Evolutionary conservation across 2,888 invertebrate genomes (phyloP).

Genomic region (Pyrrhia umbra): DNA sequence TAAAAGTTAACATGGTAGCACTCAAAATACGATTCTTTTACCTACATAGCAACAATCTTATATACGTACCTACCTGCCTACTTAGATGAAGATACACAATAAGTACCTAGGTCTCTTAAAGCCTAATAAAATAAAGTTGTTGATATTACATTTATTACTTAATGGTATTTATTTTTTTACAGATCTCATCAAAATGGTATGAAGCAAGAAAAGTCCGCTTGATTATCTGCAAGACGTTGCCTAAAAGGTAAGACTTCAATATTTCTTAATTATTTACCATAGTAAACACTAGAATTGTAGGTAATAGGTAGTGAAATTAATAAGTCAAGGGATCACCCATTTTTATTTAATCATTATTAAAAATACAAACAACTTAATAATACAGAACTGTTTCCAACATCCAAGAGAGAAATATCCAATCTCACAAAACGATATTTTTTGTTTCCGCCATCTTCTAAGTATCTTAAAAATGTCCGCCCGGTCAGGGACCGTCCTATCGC

Average conservation of each 20-base stretch:
- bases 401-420: slow-evolving; percentile 15
- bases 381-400: slow-evolving; percentile 14
- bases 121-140: no score
- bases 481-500: slow-evolving; percentile 63
- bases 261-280: neutral
- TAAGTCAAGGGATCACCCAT: no score
- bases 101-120: no score
- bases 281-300: no score
- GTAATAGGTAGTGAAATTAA: no score
- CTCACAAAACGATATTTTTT: slow-evolving; percentile 48
- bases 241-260: slow-evolving; percentile 75
- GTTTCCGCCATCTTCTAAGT: slow-evolving; percentile 67
- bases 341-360: neutral
- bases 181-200: slow-evolving; percentile 86
- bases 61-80: no score
- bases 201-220: slow-evolving; percentile 65
- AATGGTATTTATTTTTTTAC: slow-evolving; percentile 67
- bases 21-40: no score
- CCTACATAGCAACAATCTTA: no score
- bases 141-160: no score
- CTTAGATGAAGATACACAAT: no score
- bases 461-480: slow-evolving; percentile 68
- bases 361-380: slow-evolving; percentile 14
- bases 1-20: no score
- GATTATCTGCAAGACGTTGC: slow-evolving; percentile 75